Evolutionary conservation across 2,888 invertebrate species (phyloP), one percentile per base, ranked within the genome.

Genomic region (Epistrophella euchroma): DNA sequence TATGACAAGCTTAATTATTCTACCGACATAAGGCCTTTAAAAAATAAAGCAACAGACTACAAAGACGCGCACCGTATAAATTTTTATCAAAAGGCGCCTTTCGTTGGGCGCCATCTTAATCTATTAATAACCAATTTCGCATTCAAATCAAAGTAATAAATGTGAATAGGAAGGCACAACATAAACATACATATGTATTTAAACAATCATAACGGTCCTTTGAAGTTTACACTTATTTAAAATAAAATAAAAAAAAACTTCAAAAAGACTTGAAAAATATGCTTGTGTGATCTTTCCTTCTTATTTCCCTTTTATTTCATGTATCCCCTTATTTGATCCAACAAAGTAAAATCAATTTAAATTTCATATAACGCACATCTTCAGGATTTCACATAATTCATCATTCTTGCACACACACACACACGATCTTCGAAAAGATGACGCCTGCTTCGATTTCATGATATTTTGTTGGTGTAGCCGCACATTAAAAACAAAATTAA

Each of bases 401-500:
- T 43, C n/a, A 10, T 11, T 70, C 19, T 32, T 66, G n/a, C 13
- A 64, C 17, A 45, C 17, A 64, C 6, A 45, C 17, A 17, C 9
- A 2, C 37, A 47, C 45, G 73, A 74, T 79, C 62, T 70, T 22
- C 62, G 40, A 68, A 70, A 77, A 62, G 32, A 70, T 74, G 32
- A 45, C 62, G 58, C 40, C 56, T n/a, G n/a, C n/a, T 32, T 73
- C 62, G 60, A 71, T 84, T 79, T 43, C 70, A 35, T 74, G 79
- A 64, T 62, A 47, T 64, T 73, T 47, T 56, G 32, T 32, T 52
- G 17, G 11, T 62, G n/a, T 66, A 56, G 56, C 32, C 17, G 17
- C 10, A 52, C 76, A 82, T 66, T 82, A 71, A 45, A 73, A 82
- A 76, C 73, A 73, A 77, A 55, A 82, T 82, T 73, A 68, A 77